Conservation (phyloP, 2,797 vertebrate species). For the Scolopax rusticola region DNA sequence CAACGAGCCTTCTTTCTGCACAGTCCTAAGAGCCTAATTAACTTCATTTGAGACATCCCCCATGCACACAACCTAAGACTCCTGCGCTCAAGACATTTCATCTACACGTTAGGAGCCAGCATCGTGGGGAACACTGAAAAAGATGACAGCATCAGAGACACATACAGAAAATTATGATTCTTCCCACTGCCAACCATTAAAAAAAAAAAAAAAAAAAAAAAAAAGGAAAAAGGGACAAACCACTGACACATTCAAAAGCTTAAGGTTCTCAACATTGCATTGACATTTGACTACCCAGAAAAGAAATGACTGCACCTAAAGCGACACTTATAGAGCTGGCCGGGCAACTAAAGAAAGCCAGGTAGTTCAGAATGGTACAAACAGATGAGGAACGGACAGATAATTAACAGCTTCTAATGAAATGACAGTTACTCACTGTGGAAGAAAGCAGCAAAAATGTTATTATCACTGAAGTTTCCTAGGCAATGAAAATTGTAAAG, state of each 20-base stretch:
- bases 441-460: neutral
- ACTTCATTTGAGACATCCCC: neutral
- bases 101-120: neutral
- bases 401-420: neutral
- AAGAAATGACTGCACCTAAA: neutral
- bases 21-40: neutral
- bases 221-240: neutral
- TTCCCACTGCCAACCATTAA: neutral
- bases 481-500: neutral
- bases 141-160: neutral
- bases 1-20: fast-evolving
- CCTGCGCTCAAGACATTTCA: neutral
- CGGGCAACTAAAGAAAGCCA: neutral
- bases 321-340: neutral
- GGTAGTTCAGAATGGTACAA: neutral
- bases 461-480: neutral
- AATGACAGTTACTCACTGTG: neutral
- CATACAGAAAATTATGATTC: fast-evolving
- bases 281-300: neutral
- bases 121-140: neutral
- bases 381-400: neutral
- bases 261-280: neutral
- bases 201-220: neutral
- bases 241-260: neutral
- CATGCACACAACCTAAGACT: neutral